Evolutionary conservation across 2,888 invertebrate species (phyloP).

Genomic region (Diarsia dahlii): DNA sequence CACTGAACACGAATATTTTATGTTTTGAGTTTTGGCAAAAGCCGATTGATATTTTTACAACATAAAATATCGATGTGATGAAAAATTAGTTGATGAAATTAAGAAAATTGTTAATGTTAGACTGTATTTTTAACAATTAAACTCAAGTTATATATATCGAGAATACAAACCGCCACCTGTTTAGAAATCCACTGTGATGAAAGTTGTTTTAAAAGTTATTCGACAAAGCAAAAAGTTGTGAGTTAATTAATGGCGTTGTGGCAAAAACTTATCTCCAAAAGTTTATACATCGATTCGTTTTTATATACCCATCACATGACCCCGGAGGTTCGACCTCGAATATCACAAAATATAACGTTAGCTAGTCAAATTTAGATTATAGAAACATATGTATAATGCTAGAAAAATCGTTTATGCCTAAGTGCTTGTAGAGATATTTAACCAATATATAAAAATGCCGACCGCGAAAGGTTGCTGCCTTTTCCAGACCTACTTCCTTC

Average conservation of each 20-base stretch:
- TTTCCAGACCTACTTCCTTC: slow-evolving; percentile 67
- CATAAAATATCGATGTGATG: neutral
- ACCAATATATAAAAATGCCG: slow-evolving; percentile 64
- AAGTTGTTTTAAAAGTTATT: neutral
- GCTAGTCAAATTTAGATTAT: slow-evolving; percentile 88
- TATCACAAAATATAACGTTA: slow-evolving; percentile 81
- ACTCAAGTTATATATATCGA: neutral
- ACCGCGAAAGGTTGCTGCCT: slow-evolving; percentile 58
- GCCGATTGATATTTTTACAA: neutral
- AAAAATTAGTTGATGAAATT: too few species aligned
- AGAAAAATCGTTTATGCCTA: slow-evolving; percentile 70
- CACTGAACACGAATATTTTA: too few species aligned
- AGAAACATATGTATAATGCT: slow-evolving; percentile 77
- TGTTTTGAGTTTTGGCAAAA: neutral
- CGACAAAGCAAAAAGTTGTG: too few species aligned
- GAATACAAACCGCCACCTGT: neutral
- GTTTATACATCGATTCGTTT: slow-evolving; percentile 29
- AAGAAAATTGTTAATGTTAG: too few species aligned
- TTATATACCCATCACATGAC: slow-evolving; percentile 41
- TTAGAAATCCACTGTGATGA: neutral
- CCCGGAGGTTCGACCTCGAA: slow-evolving; percentile 80
- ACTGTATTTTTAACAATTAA: neutral
- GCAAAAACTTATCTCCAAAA: neutral
- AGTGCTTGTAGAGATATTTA: slow-evolving; percentile 67
- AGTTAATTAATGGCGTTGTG: slow-evolving; percentile 1